A percentile compares a stretch with the other conserved stretches of the same genome.
Evolutionary conservation across 2,888 invertebrate species (phyloP).

Genomic region (Ophonus ardosiacus): DNA sequence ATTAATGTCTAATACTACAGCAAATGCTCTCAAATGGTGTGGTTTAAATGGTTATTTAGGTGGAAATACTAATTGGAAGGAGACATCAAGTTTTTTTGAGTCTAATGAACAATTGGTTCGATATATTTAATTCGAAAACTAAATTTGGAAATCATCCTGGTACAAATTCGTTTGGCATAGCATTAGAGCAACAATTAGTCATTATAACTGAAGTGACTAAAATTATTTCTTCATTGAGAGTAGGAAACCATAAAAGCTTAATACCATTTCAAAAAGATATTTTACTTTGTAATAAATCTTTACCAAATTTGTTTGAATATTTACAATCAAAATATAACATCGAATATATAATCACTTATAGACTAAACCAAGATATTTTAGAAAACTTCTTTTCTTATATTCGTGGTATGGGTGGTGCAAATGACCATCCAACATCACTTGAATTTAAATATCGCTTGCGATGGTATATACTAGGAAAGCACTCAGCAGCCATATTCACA

Average conservation of each 20-base stretch:
- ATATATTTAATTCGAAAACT: conserved; percentile 56
- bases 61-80: conserved; percentile 51
- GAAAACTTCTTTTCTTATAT: conserved; percentile 70
- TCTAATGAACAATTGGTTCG: conserved; percentile 65
- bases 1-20: conserved; percentile 64
- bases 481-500: conserved; percentile 67
- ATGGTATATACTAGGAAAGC: conserved; percentile 69
- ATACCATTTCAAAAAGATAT: conserved; percentile 66
- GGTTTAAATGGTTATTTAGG: conserved; percentile 52
- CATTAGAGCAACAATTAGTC: conserved; percentile 65
- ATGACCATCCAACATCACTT: conserved; percentile 68
- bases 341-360: conserved; percentile 66
- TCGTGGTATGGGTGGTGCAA: conserved; percentile 67
- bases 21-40: conserved; percentile 64
- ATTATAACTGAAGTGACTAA: conserved; percentile 64
- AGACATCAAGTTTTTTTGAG: conserved; percentile 1
- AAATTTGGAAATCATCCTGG: conserved; percentile 52
- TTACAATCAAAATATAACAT: conserved; percentile 66
- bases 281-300: conserved; percentile 63
- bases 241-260: conserved; percentile 64
- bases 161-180: conserved; percentile 64
- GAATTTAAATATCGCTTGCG: conserved; percentile 66
- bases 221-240: conserved; percentile 65
- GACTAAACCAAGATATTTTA: conserved; percentile 66
- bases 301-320: conserved; percentile 64